Percentiles rank a stretch among this genome's conserved stretches.
Evolutionary conservation across 2,113 vertebrate genomes (phyloP).

Genomic region (Pteropus alecto): DNA sequence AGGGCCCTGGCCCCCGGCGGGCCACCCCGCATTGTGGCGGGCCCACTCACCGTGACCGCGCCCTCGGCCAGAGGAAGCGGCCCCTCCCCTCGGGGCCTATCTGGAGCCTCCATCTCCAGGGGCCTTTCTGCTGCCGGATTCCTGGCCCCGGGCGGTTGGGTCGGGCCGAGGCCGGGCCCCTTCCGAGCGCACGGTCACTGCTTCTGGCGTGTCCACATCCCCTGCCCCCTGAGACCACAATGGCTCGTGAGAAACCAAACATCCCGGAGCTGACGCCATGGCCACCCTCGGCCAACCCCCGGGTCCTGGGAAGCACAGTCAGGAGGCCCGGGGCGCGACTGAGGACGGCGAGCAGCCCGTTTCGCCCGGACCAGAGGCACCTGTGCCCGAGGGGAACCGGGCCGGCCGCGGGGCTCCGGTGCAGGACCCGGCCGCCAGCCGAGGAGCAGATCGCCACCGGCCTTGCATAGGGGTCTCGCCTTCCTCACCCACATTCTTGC

Average conservation of each 20-base stretch:
- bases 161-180: not conserved
- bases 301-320: not conserved
- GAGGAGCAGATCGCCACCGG: not conserved
- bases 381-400: not conserved
- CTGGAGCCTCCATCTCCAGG: not conserved
- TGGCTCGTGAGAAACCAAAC: not conserved
- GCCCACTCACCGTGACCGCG: not conserved
- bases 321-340: fast-evolving
- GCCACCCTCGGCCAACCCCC: fast-evolving
- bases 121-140: not conserved
- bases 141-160: not conserved
- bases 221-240: not conserved
- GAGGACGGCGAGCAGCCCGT: fast-evolving
- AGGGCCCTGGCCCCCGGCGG: fast-evolving
- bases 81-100: not conserved
- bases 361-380: fast-evolving
- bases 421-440: fast-evolving
- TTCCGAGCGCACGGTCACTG: not conserved
- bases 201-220: not conserved
- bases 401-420: fast-evolving
- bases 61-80: not conserved
- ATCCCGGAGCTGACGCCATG: not conserved
- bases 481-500: fast-evolving
- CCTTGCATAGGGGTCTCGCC: not conserved
- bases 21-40: not conserved